phyloP scores from a whole-genome alignment of 92 coral and sea anemone genomes.

The Diadumene lineata region DNA sequence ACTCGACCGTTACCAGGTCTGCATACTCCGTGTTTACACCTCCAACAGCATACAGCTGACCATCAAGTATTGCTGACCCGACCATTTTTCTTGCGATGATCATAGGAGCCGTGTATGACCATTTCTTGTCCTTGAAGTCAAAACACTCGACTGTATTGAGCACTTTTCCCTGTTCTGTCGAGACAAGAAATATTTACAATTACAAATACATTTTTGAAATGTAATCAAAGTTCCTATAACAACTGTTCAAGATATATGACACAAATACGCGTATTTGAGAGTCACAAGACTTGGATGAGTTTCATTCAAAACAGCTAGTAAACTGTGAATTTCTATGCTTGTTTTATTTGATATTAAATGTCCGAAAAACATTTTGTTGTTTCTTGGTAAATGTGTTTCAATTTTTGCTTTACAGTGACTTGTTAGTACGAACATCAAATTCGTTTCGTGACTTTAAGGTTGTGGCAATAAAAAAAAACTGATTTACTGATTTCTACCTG shows the following conservation, averaged over 20 bases:
- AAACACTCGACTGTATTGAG: slow-evolving; percentile 83
- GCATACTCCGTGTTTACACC: slow-evolving; percentile 91
- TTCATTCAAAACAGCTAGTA: too few species aligned
- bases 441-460: too few species aligned
- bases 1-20: slow-evolving; percentile 93
- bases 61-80: slow-evolving; percentile 92
- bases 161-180: slow-evolving; percentile 73
- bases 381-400: too few species aligned
- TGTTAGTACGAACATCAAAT: too few species aligned
- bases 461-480: too few species aligned
- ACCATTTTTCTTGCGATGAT: slow-evolving; percentile 88
- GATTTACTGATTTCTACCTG: too few species aligned
- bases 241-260: neutral
- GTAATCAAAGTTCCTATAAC: neutral
- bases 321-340: too few species aligned
- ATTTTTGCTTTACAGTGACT: too few species aligned
- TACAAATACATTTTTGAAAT: neutral
- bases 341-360: too few species aligned
- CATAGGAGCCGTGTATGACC: slow-evolving; percentile 89
- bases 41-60: slow-evolving; percentile 98
- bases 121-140: slow-evolving; percentile 82
- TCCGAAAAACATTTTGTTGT: too few species aligned
- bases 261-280: too few species aligned
- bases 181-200: neutral
- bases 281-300: too few species aligned